Evolutionary conservation across 2,113 vertebrate genomes (phyloP).

Genomic region (Ellobius talpinus): DNA sequence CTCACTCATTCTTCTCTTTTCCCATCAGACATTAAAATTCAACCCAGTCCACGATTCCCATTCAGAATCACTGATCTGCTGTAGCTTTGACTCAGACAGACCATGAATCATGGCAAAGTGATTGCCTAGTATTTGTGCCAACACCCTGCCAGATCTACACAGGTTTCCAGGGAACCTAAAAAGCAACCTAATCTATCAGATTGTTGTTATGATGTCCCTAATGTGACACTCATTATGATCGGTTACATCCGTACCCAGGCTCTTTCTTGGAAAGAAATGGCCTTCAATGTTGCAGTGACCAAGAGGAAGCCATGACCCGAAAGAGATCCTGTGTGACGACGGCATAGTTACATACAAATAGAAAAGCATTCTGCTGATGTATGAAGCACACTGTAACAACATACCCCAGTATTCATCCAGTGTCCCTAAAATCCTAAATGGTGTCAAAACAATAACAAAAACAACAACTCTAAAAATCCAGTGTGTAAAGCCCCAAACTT

Average conservation of each 20-base stretch:
- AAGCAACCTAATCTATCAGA: background rate
- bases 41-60: background rate
- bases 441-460: background rate
- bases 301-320: background rate
- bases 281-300: background rate
- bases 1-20: background rate
- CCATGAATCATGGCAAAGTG: background rate
- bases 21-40: constrained; percentile 30
- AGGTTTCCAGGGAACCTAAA: background rate
- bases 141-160: background rate
- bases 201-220: background rate
- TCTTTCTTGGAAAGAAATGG: background rate
- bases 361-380: background rate
- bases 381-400: background rate
- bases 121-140: background rate
- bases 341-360: background rate
- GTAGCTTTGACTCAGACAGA: background rate
- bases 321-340: background rate
- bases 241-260: background rate
- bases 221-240: background rate
- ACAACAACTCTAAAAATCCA: background rate
- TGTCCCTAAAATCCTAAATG: background rate
- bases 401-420: background rate
- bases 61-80: background rate
- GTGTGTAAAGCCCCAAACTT: background rate